Evolutionary conservation across 1,140 invertebrate species (phyloP), one percentile per base, ranked within the genome.

Genomic region (Scylla paramamosain): DNA sequence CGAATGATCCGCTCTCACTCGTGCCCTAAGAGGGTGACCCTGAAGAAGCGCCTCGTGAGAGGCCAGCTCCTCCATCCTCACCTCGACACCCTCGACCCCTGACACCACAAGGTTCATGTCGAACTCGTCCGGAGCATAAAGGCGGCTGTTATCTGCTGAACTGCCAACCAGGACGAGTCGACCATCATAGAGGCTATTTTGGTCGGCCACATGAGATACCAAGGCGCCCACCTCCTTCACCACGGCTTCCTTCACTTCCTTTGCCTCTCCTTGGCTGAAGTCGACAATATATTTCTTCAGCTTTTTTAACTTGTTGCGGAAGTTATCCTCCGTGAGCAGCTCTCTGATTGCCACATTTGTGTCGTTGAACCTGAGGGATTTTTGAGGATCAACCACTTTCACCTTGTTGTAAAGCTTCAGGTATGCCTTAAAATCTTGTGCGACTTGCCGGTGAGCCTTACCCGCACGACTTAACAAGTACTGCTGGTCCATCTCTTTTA

Each of bases 51-150:
- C 46, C n/a, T 93, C 45, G n/a, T 67, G 86, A 14, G 4, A 3
- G 4, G 46, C 87, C 8, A 45, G 67, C 16, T 89, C 52, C 4
- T 28, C 25, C 12, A 94, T 45, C 16, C 77, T 52, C 31, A 92
- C 90, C 31, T 67, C 92, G 3, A 92, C 77, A 20, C 59, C 90
- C n/a, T 20, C 25, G 28, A 92, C 16, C 6, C 89, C 28, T n/a
- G 86, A 89, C 1, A 94, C 12, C 28, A 86, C 90, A 1, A 95
- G 28, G 48, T 91, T 95, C 1, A 95, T 31, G 82, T 95, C 94
- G 4, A 67, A 95, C 29, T 95, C 94, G 87, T 92, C 94, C 39
- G 94, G 94, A 20, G 90, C 77, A 28, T 59, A 92, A n/a, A 95
- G 94, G 20, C 90, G 77, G 7, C 90, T 92, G 0, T 77, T 77